Evolutionary conservation across 2,797 vertebrate genomes (phyloP), one percentile per base, ranked within the genome.

Genomic region (Anguilla marmorata): DNA sequence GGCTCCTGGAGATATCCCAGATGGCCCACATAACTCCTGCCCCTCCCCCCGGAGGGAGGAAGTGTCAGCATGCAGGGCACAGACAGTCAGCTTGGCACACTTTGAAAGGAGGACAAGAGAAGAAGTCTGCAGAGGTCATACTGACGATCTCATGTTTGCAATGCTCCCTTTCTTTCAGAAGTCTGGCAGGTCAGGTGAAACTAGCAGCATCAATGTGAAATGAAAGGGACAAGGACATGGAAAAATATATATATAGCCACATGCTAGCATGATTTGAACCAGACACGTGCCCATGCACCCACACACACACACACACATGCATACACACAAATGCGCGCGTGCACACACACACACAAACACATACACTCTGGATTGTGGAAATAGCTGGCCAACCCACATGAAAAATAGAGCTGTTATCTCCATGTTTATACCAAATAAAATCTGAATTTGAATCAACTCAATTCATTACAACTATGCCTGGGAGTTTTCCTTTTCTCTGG

Each of bases 1-100:
- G 91, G 95, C 92, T 94, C 94, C 94, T 94, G 96, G 95, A 95
- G 95, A 93, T 94, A 95, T 93, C 95, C 96, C 96, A 96, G 95
- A 96, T 96, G 96, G 96, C 94, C 93, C 82, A 89, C 89, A 90
- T 89, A 94, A 92, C 93, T 93, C 94, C 91, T 86, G 92, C 92
- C 91, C 85, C 84, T 94, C 93, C 95, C 92, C 37, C 90, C 92
- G 92, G 93, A 92, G 83, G 92, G 91, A 91, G 90, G 88, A 87
- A 50, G 89, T 94, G 95, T 94, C 95, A 95, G 94, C 85, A 90
- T 93, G 91, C 93, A 90, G 93, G 92, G 90, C 91, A 91, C 92
- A 93, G 93, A 93, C 91, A 90, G 92, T 91, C 92, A 94, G 93
- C 92, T 95, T 96, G 95, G 96, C 95, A 95, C 92, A 41, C 91